Conservation (phyloP, 2,113 vertebrate species). For the Eulemur rufifrons region DNA sequence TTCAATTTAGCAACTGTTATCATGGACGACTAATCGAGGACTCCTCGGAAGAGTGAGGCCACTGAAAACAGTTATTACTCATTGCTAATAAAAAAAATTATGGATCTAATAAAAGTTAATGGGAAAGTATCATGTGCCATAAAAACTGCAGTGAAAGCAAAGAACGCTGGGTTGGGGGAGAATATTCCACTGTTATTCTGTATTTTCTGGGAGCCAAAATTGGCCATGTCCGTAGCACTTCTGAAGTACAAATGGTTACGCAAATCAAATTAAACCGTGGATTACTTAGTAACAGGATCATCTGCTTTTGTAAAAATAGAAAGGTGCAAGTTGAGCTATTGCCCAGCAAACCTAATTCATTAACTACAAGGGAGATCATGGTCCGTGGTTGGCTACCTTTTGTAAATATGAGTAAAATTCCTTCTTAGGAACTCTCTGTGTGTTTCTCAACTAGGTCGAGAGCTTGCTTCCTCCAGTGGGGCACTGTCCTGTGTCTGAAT, state of each 20-base stretch:
- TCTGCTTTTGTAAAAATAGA: constrained; percentile 53
- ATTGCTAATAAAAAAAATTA: constrained; percentile 79
- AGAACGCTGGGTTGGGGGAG: constrained; percentile 53
- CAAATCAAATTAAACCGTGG: constrained; percentile 51
- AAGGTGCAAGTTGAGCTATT: neutral
- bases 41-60: constrained; percentile 48
- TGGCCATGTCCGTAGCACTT: neutral
- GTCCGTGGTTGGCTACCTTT: neutral
- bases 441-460: neutral
- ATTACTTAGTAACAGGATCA: constrained; percentile 11
- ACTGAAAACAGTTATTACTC: constrained; percentile 71
- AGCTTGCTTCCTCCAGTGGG: neutral
- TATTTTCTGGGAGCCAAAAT: constrained; percentile 50
- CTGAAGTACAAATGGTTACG: constrained; percentile 44
- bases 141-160: constrained; percentile 65
- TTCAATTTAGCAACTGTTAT: constrained; percentile 61
- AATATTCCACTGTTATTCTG: constrained; percentile 7
- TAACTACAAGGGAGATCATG: neutral
- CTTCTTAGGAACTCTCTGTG: neutral
- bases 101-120: constrained; percentile 77
- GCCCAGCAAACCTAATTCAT: constrained; percentile 12
- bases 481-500: neutral
- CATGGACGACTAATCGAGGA: constrained; percentile 63
- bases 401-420: neutral
- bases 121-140: constrained; percentile 64